Evolutionary conservation across 2,888 invertebrate species (phyloP).

Genomic region (Mermis nigrescens): DNA sequence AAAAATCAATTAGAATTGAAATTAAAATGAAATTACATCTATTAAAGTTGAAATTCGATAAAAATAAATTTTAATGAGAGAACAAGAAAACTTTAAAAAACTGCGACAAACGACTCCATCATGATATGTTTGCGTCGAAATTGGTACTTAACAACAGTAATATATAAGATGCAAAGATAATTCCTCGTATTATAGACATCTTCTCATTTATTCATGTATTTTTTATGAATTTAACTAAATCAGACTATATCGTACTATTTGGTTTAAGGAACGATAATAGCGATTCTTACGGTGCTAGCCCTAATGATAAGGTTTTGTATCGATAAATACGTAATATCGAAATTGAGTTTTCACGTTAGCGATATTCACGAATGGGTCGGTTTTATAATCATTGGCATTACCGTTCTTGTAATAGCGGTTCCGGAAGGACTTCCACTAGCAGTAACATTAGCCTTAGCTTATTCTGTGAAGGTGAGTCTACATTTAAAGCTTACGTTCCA

Average conservation of each 20-base stretch:
- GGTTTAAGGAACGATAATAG: slow-evolving; percentile 26
- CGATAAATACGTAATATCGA: slow-evolving; percentile 21
- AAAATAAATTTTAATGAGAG: too few relatives aligned
- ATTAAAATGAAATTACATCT: too few relatives aligned
- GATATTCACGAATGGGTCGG: slow-evolving; percentile 13
- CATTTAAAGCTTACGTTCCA: too few relatives aligned
- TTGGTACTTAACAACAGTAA: too few relatives aligned
- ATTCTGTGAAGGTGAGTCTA: slow-evolving; percentile 16
- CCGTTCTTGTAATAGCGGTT: slow-evolving; percentile 22
- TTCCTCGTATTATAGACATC: too few relatives aligned
- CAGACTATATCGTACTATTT: neutral
- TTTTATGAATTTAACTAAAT: neutral
- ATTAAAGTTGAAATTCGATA: too few relatives aligned
- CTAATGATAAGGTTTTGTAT: slow-evolving; percentile 28
- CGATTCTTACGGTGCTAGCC: slow-evolving; percentile 26
- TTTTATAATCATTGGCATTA: slow-evolving; percentile 16
- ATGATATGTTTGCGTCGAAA: too few relatives aligned
- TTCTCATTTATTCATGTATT: neutral
- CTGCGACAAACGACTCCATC: too few relatives aligned
- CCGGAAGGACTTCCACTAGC: slow-evolving; percentile 37
- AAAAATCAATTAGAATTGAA: too few relatives aligned
- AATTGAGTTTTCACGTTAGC: slow-evolving; percentile 17
- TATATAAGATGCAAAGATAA: too few relatives aligned
- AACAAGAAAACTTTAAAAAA: too few relatives aligned
- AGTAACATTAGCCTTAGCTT: slow-evolving; percentile 30